Conservation (phyloP, 2,888 invertebrate genomes). For the Pyrrhosoma nymphula region DNA sequence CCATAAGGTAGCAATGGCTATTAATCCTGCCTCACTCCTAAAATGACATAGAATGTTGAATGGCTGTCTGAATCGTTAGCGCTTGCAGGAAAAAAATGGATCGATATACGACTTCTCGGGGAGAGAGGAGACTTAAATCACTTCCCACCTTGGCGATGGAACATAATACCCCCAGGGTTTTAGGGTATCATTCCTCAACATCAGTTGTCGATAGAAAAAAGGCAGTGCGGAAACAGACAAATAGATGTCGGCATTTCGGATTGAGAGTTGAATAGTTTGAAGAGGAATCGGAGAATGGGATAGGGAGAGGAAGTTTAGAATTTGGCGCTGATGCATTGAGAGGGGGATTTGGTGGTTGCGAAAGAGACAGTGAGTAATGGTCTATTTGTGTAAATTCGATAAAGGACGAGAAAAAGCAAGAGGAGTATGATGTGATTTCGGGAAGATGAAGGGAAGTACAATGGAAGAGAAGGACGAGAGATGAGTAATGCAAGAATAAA, state of each 20-base stretch:
- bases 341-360: too few relatives aligned
- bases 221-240: background rate
- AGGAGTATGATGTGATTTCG: background rate
- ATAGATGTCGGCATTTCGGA: slow-evolving; percentile 14
- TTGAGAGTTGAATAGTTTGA: background rate
- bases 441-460: background rate
- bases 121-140: slow-evolving; percentile 17
- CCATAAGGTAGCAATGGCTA: too few relatives aligned
- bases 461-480: background rate
- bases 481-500: too few relatives aligned
- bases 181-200: slow-evolving; percentile 53
- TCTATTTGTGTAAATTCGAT: slow-evolving; percentile 40
- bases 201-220: slow-evolving; percentile 42
- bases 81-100: background rate
- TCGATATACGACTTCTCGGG: background rate
- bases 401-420: background rate
- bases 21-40: too few relatives aligned
- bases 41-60: too few relatives aligned
- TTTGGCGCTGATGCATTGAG: background rate
- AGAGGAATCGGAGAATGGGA: background rate
- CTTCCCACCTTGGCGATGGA: background rate
- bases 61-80: too few relatives aligned
- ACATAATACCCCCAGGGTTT: background rate
- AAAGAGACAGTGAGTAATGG: slow-evolving; percentile 35
- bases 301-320: background rate